Percentiles rank a stretch among this genome's conserved stretches.
phyloP scores from a whole-genome alignment of 1,140 invertebrate genomes.

The Calephelis virginiensis region DNA sequence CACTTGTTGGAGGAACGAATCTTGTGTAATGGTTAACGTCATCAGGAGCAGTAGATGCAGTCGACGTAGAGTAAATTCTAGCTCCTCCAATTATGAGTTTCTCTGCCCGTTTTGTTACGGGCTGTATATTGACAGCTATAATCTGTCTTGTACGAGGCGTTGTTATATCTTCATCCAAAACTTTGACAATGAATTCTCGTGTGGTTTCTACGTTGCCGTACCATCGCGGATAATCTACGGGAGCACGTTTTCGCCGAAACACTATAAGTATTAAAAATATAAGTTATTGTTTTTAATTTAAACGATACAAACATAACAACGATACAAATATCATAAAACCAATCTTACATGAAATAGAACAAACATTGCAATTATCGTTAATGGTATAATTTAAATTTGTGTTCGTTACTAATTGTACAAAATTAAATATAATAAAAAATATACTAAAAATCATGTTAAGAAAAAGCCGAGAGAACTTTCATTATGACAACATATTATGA shows the following conservation, averaged over 20 bases:
- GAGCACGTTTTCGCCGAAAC: slow-evolving; percentile 53
- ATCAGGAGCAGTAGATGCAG: slow-evolving; percentile 25
- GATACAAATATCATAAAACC: not conserved
- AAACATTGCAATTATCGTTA: slow-evolving; percentile 40
- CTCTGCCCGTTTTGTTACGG: slow-evolving; percentile 40
- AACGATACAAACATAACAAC: too few relatives aligned
- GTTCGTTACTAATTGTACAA: slow-evolving; percentile 44
- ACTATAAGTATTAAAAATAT: slow-evolving; percentile 33
- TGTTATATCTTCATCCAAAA: slow-evolving; percentile 61
- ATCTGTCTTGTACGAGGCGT: slow-evolving; percentile 40
- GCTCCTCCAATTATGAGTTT: slow-evolving; percentile 57
- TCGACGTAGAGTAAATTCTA: slow-evolving; percentile 36
- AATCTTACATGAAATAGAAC: slow-evolving; percentile 50
- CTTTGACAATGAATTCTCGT: slow-evolving; percentile 64
- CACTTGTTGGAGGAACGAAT: slow-evolving; percentile 48
- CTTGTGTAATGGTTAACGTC: slow-evolving; percentile 47
- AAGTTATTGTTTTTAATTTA: too few relatives aligned
- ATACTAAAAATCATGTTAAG: slow-evolving; percentile 61
- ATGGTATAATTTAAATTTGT: slow-evolving; percentile 38
- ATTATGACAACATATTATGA: slow-evolving; percentile 54
- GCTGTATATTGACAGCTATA: slow-evolving; percentile 57
- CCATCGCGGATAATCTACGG: slow-evolving; percentile 62
- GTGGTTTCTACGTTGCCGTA: slow-evolving; percentile 48
- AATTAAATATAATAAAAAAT: slow-evolving; percentile 40
- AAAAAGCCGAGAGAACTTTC: slow-evolving; percentile 47